Evolutionary conservation across 2,888 invertebrate species (phyloP).

Genomic region (Nemotelus nigrinus): DNA sequence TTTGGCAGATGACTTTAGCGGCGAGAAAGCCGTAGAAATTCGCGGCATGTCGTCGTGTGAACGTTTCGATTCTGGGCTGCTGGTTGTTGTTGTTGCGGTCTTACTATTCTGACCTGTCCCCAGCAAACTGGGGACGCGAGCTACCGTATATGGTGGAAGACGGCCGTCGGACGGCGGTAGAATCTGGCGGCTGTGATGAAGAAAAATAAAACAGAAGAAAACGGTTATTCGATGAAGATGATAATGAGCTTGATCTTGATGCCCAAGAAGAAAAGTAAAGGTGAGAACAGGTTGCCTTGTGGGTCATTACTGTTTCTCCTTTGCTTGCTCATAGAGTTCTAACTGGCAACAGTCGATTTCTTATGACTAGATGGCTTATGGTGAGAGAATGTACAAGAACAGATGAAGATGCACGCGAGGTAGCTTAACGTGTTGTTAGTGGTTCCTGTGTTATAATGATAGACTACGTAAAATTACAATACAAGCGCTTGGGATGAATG

Average conservation of each 20-base stretch:
- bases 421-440: no score
- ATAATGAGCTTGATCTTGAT: conserved; percentile 9
- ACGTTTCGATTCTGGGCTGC: conserved; percentile 49
- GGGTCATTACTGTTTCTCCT: not conserved
- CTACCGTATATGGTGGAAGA: conserved; percentile 62
- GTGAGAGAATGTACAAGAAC: no score
- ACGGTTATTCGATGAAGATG: not conserved
- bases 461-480: no score
- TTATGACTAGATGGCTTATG: no score
- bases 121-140: conserved; percentile 58
- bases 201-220: not conserved
- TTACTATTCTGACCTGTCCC: conserved; percentile 56
- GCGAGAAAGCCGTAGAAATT: conserved; percentile 45
- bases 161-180: conserved; percentile 61
- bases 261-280: conserved; percentile 22
- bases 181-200: conserved; percentile 45
- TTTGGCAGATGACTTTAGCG: conserved; percentile 46
- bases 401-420: no score
- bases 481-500: no score
- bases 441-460: no score
- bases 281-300: conserved; percentile 38
- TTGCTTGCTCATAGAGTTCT: no score
- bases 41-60: conserved; percentile 37
- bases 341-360: no score
- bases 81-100: conserved; percentile 52